Conservation (phyloP, 2,888 invertebrate species). For the Tromatobia lineatoria region DNA sequence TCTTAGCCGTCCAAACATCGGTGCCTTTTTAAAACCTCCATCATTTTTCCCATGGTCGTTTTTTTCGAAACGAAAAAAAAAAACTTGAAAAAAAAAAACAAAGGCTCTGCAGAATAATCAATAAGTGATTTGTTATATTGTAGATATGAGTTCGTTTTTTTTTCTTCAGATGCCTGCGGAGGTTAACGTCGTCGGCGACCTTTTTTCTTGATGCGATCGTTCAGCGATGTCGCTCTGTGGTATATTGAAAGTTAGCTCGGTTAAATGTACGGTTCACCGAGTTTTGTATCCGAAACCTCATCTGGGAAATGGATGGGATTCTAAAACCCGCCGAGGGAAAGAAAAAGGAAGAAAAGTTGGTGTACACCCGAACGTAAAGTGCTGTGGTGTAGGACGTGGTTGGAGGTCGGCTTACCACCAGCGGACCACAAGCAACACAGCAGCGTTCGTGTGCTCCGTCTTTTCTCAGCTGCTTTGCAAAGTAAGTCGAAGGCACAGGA, state of each 20-base stretch:
- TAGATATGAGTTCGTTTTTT: no score
- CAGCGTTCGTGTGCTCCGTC: conserved; percentile 6
- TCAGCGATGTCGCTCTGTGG: neutral
- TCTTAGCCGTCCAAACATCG: no score
- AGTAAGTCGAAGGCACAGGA: conserved; percentile 24
- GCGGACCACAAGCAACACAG: neutral
- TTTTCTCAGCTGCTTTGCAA: conserved; percentile 48
- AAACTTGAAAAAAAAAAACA: no score
- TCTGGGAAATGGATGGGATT: conserved; percentile 43
- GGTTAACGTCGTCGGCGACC: neutral
- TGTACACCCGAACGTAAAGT: conserved; percentile 39
- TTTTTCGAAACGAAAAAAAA: no score
- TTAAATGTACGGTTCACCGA: conserved; percentile 16
- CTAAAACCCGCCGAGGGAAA: neutral
- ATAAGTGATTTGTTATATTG: no score
- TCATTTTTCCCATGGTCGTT: no score
- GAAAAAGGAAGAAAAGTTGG: conserved; percentile 49
- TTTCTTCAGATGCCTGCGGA: neutral
- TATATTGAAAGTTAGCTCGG: conserved; percentile 13
- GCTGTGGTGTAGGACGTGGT: conserved; percentile 36
- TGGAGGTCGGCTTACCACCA: conserved; percentile 47
- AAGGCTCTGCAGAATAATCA: no score
- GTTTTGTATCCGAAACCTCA: conserved; percentile 44
- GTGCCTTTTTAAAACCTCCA: no score
- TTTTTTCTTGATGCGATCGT: neutral